Base-by-base conservation (phyloP, 2,888 invertebrate genomes). In the Villa cingulata region DNA sequence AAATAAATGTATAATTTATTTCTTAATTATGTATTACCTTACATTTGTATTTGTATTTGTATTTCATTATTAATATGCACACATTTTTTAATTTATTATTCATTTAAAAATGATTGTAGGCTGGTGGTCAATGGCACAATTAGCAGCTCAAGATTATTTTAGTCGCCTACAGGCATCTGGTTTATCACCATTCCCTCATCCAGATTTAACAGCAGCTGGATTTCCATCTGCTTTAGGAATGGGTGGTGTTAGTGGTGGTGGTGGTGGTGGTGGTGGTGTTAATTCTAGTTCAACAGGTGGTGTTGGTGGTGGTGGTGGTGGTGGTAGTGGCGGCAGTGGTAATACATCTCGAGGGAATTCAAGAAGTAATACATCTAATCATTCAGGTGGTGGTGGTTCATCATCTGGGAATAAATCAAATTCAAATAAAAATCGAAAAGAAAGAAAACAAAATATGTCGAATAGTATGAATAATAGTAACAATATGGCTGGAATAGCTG, bases 41-140 rank as follows among this genome's bases (percentile, higher is more conserved):
- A n/a, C n/a, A n/a, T n/a, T n/a, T n/a, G n/a, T n/a, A n/a, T n/a
- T n/a, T n/a, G n/a, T n/a, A n/a, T n/a, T n/a, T n/a, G n/a, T n/a
- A n/a, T n/a, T n/a, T n/a, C n/a, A n/a, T n/a, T n/a, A n/a, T n/a
- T n/a, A n/a, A n/a, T n/a, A n/a, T n/a, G n/a, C n/a, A n/a, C n/a
- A n/a, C n/a, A n/a, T n/a, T n/a, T n/a, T n/a, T n/a, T n/a, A n/a
- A n/a, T n/a, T n/a, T n/a, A n/a, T n/a, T n/a, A n/a, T n/a, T n/a
- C n/a, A n/a, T n/a, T n/a, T n/a, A n/a, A n/a, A n/a, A n/a, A n/a
- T n/a, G n/a, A n/a, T 23, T 68, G 29, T 66, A 85, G 86, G 84
- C 68, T 89, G 89, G 89, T 89, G 88, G 87, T 86, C 86, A 19
- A 87, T 89, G 85, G 87, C 88, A 38, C 88, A 89, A 65, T 72